Conservation (phyloP, 2,797 vertebrate species). For the Sus cebifrons region DNA sequence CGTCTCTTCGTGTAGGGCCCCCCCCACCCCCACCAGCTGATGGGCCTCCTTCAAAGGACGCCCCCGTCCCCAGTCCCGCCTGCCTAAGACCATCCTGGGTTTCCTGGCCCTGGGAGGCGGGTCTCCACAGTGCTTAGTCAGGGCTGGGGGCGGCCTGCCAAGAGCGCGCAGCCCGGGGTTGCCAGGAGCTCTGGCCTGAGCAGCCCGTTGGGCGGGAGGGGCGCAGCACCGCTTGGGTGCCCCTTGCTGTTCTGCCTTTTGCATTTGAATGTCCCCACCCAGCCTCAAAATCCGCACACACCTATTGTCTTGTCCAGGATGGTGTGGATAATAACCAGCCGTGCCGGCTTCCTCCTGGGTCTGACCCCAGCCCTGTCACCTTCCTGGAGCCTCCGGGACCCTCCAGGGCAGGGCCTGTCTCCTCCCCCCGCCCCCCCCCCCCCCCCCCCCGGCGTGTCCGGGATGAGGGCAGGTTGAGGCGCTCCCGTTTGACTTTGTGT, state of each 20-base stretch:
- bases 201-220: too few species aligned
- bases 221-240: too few species aligned
- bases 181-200: neutral
- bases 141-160: constrained; percentile 53
- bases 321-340: neutral
- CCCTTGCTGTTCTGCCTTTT: neutral
- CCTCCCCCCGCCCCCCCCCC: too few species aligned
- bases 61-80: neutral
- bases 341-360: neutral
- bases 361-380: neutral
- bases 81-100: neutral
- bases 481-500: too few species aligned
- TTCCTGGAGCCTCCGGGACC: neutral
- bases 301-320: too few species aligned
- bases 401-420: neutral
- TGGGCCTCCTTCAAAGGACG: neutral
- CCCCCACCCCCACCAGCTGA: neutral
- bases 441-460: neutral
- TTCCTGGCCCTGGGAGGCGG: neutral
- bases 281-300: neutral
- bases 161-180: neutral
- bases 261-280: neutral
- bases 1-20: neutral
- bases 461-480: neutral
- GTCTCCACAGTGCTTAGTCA: constrained; percentile 40